A percentile compares a stretch with the other conserved stretches of the same genome.
Evolutionary conservation across 2,113 vertebrate species (phyloP).

Genomic region (Megaceryle torquata): DNA sequence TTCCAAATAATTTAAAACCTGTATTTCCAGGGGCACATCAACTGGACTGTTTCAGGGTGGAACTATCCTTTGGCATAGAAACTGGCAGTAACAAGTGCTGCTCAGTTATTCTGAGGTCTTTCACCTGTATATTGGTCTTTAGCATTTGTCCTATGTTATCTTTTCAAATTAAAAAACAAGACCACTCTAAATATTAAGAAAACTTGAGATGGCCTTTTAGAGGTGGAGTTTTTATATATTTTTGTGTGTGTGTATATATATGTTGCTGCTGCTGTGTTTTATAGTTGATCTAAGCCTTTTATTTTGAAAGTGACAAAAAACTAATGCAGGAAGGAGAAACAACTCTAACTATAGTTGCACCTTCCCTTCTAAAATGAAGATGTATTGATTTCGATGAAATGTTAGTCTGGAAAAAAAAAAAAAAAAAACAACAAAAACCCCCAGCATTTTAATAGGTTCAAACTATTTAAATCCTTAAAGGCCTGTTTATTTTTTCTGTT

Average conservation of each 20-base stretch:
- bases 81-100: background rate
- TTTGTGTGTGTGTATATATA: background rate
- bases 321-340: background rate
- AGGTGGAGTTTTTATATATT: background rate
- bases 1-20: conserved; percentile 24
- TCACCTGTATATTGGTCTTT: background rate
- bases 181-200: background rate
- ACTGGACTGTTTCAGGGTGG: background rate
- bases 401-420: background rate
- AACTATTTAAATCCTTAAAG: background rate
- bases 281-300: background rate
- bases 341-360: background rate
- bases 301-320: background rate
- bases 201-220: background rate
- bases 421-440: too few relatives aligned
- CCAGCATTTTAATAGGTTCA: background rate
- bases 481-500: background rate
- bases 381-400: background rate
- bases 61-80: background rate
- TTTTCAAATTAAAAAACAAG: background rate
- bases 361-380: background rate
- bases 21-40: background rate
- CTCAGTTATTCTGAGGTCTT: background rate
- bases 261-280: background rate
- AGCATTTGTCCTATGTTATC: background rate